Percentiles rank a stretch among this genome's conserved stretches.
Conservation (phyloP, 2,888 invertebrate species). For the Drosophila recens region DNA sequence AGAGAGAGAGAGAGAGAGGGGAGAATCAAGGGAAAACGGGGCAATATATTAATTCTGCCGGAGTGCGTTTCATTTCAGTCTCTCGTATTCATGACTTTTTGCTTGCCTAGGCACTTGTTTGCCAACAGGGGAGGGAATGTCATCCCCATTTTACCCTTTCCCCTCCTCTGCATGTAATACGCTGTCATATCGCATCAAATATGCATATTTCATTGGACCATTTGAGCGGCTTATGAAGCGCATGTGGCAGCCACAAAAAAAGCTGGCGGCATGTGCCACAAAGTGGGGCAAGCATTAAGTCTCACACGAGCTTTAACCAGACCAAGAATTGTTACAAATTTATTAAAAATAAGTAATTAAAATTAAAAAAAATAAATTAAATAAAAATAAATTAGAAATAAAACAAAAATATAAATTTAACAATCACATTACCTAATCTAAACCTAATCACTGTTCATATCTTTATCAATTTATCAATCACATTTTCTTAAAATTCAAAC, state of each 20-base stretch:
- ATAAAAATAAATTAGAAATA: too few relatives aligned
- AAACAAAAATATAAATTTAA: too few relatives aligned
- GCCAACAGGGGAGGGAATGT: background rate
- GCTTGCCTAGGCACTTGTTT: slow-evolving; percentile 31
- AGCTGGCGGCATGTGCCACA: slow-evolving; percentile 43
- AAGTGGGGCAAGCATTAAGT: slow-evolving; percentile 21
- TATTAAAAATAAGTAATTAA: too few relatives aligned
- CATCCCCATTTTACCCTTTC: background rate
- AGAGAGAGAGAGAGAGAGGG: background rate
- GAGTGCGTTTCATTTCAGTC: slow-evolving; percentile 30
- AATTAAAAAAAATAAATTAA: too few relatives aligned
- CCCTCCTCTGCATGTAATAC: background rate
- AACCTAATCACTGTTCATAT: too few relatives aligned
- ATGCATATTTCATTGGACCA: slow-evolving; percentile 71
- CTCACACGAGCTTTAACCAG: slow-evolving; percentile 3
- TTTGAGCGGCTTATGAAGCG: slow-evolving; percentile 55
- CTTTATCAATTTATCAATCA: background rate
- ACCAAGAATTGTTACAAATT: background rate
- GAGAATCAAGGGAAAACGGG: background rate
- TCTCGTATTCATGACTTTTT: slow-evolving; percentile 36
- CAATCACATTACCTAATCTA: too few relatives aligned
- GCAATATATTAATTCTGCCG: slow-evolving; percentile 58
- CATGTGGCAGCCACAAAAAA: slow-evolving; percentile 25
- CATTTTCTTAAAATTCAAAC: too few relatives aligned
- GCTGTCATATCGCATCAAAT: slow-evolving; percentile 62